These are phyloP conservation scores for Micoletzkya japonica DNA, from an alignment of 2,888 invertebrate species.

Conservation along the genomic window DNA sequence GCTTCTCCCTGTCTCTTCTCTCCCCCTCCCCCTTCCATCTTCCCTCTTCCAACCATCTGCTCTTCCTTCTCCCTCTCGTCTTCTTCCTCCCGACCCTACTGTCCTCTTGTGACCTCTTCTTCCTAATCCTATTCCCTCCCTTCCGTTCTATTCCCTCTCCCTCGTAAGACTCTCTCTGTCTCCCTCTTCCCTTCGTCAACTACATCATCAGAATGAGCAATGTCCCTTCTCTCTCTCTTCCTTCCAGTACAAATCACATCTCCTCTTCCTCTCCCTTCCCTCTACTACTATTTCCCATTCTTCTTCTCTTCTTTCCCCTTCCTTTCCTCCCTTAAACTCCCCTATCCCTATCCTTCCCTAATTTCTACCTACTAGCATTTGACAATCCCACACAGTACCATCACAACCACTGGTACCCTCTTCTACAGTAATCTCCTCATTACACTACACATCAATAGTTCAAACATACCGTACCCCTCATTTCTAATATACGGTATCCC, in stretches of 20 bases:
- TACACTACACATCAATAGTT: background rate
- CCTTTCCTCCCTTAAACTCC: background rate
- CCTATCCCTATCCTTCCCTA: background rate
- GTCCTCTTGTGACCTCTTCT: background rate
- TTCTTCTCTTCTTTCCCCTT: background rate
- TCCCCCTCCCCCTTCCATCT: no score
- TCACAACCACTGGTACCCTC: slow-evolving; percentile 6
- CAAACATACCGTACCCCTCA: background rate
- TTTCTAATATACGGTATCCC: background rate
- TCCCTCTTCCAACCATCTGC: no score
- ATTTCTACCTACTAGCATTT: background rate
- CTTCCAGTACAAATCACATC: background rate
- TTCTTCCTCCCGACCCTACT: no score
- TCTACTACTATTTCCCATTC: no score
- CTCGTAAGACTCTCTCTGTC: no score
- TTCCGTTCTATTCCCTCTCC: no score
- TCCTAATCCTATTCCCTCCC: background rate
- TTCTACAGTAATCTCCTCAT: slow-evolving; percentile 6
- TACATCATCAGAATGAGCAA: background rate
- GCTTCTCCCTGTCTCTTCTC: no score
- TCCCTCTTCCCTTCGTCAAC: no score
- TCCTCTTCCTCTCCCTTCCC: background rate
- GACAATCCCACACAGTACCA: background rate
- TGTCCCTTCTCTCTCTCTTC: background rate
- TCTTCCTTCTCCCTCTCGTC: no score